Evolutionary conservation across 2,797 vertebrate species (phyloP), one percentile per base, ranked within the genome.

Genomic region (Sciaenops ocellatus): DNA sequence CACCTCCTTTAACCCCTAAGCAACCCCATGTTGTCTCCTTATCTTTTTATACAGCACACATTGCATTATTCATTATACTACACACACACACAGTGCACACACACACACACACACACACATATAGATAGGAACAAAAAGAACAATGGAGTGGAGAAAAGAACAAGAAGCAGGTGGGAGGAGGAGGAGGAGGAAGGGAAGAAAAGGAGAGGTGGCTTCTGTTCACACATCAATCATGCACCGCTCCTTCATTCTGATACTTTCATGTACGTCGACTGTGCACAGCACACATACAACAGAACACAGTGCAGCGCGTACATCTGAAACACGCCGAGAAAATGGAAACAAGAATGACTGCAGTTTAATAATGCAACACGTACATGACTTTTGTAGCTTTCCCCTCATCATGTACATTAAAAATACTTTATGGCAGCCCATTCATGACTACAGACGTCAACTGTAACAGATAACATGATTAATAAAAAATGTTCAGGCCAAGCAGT

Each of bases 21-120:
- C 61, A 77, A 85, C 81, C 85, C 68, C 76, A 54, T 73, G 78
- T 86, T 84, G 76, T 74, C 81, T 80, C 72, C 79, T 91, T 89
- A 91, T 92, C 88, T 82, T 84, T 89, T 74, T 75, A 84, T 81
- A 78, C 81, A 84, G 85, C 59, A 75, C 81, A 75, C 28, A 26
- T 79, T 88, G 80, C 86, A 92, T 93, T 92, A 90, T 91, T 92
- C 79, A 92, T 91, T 15, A 62, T 3, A 28, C 20, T 6, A 15
- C 71, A 67, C 54, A 71, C 44, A 57, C 17, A 38, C 50, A 41
- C 42, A 65, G 22, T 63, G n/a, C 41, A 57, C 41, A 9, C 48
- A 10, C 26, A 50, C 51, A 38, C 62, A 74, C 51, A 67, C 16
- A 44, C 38, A 69, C 18, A 60, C 28, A 56, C 2, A n/a, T 1